These are phyloP conservation scores for Columba guinea DNA, from an alignment of 2,797 vertebrate genomes.

Conservation along the genomic window DNA sequence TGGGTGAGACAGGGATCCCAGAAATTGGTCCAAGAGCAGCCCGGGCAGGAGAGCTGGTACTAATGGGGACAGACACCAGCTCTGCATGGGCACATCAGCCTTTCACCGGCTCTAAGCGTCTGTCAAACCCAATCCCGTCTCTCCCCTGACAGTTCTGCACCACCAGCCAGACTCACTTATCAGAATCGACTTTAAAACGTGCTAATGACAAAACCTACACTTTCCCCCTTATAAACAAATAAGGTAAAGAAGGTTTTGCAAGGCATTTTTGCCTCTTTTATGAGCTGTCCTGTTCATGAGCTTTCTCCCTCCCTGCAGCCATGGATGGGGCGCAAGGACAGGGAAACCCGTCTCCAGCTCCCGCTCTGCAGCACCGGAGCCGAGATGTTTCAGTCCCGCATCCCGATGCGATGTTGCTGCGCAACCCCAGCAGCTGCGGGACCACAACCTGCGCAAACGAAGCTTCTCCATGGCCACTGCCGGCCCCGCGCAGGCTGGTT, in stretches of 20 bases:
- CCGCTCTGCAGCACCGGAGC: neutral
- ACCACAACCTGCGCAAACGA: neutral
- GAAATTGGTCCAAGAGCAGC: neutral
- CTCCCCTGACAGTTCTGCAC: no score
- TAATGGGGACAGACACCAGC: neutral
- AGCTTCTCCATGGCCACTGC: neutral
- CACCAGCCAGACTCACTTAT: conserved; percentile 15
- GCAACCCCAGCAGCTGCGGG: neutral
- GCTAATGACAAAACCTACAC: neutral
- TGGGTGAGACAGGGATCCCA: no score
- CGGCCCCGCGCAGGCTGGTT: neutral
- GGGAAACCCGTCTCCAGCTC: neutral
- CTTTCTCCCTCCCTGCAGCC: neutral
- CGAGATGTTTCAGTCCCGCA: neutral
- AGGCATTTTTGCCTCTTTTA: neutral
- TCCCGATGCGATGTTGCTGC: neutral
- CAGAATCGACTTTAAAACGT: conserved; percentile 7
- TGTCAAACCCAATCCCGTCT: no score
- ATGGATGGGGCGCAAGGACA: neutral
- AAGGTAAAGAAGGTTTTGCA: neutral
- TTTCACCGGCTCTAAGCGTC: neutral
- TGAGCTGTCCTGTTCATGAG: neutral
- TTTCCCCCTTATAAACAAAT: conserved; percentile 22
- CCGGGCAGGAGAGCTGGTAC: neutral
- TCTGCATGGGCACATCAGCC: neutral